Percentiles rank a stretch among this genome's conserved stretches.
These are phyloP conservation scores for Choreutis nemorana DNA, from an alignment of 2,888 invertebrate species.

Conservation along the genomic window DNA sequence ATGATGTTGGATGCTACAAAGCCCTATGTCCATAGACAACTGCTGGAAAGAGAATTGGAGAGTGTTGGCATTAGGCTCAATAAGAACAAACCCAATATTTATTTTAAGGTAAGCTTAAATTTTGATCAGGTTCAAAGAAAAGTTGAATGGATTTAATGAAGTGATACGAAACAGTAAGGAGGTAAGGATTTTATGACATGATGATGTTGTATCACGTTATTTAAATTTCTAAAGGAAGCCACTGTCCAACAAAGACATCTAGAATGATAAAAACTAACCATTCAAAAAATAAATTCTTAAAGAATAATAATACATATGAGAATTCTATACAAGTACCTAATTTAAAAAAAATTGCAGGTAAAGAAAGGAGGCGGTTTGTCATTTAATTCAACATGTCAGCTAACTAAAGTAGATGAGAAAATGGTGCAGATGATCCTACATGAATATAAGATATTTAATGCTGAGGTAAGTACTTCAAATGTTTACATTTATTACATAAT, in stretches of 20 bases:
- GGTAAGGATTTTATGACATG: no score
- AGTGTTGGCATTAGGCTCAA: conserved; percentile 97
- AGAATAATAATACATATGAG: no score
- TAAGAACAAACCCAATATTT: conserved; percentile 95
- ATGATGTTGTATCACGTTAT: no score
- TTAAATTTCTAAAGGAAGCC: no score
- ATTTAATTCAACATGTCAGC: conserved; percentile 94
- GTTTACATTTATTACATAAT: no score
- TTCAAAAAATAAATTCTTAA: no score
- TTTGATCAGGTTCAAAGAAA: background rate
- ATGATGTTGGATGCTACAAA: conserved; percentile 99
- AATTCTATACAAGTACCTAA: no score
- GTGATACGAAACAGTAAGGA: no score
- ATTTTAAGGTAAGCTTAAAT: conserved; percentile 81
- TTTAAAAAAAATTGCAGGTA: no score
- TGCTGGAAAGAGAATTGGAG: conserved; percentile 95
- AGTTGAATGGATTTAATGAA: no score
- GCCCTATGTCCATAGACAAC: conserved; percentile 91
- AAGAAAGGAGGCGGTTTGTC: conserved; percentile 97
- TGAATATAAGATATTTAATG: conserved; percentile 97
- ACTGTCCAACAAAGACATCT: no score
- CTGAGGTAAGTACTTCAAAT: conserved; percentile 68
- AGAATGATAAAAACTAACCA: no score
- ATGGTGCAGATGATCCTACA: conserved; percentile 97
- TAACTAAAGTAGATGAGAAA: conserved; percentile 95